phyloP scores from a whole-genome alignment of 2,113 vertebrate species.

The Clarias batrachus region DNA sequence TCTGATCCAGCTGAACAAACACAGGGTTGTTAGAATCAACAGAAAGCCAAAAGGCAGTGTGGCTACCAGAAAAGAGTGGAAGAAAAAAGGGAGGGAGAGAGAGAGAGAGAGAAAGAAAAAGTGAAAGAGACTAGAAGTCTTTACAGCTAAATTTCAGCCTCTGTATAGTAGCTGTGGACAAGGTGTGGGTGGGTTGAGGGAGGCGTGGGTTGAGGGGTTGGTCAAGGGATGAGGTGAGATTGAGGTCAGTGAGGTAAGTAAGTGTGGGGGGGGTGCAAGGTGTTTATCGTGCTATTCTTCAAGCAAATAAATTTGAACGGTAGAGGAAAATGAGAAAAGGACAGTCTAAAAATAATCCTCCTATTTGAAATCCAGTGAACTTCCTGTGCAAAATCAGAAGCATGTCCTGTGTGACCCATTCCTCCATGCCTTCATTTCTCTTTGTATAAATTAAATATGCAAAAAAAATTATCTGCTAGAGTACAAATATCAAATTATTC shows the following conservation, averaged over 20 bases:
- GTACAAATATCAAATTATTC: no score
- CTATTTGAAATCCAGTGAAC: no score
- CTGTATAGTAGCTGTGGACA: neutral
- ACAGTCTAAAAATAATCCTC: no score
- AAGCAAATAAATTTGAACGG: neutral
- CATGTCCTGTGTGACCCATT: no score
- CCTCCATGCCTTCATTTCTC: no score
- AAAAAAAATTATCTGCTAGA: no score
- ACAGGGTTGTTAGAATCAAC: conserved; percentile 5
- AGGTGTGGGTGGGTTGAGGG: neutral
- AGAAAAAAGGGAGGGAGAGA: neutral
- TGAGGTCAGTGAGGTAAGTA: neutral
- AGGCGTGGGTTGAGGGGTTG: neutral
- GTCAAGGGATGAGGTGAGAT: neutral
- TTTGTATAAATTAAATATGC: no score
- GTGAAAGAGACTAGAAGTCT: neutral
- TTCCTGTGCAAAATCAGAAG: no score
- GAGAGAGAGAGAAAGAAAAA: neutral
- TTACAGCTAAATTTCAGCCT: neutral
- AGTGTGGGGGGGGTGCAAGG: neutral
- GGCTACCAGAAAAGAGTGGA: neutral
- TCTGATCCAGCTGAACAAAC: conserved; percentile 16
- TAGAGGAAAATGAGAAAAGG: neutral
- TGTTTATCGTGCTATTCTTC: neutral
- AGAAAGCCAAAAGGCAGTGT: neutral